Conservation (phyloP, 2,797 vertebrate genomes). For the Characodon lateralis region DNA sequence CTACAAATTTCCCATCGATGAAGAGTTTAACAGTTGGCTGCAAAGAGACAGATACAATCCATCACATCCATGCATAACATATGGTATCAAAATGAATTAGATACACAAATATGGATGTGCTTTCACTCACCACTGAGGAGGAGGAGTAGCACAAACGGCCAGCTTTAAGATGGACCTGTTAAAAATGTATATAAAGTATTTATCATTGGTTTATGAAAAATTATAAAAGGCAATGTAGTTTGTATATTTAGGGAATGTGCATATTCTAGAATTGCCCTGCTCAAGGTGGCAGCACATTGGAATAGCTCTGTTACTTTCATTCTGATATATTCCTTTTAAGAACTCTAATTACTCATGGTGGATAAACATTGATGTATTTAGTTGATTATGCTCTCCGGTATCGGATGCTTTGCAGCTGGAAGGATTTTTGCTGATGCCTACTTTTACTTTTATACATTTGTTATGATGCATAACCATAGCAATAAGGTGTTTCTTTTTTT, state of each 20-base stretch:
- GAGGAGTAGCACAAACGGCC: conserved; percentile 78
- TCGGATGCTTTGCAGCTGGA: too few relatives aligned
- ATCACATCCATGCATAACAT: neutral
- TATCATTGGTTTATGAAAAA: neutral
- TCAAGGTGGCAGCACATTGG: too few relatives aligned
- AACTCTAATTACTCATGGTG: too few relatives aligned
- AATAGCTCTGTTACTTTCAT: too few relatives aligned
- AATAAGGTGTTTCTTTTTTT: too few relatives aligned
- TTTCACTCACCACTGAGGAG: conserved; percentile 83
- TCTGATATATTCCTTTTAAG: too few relatives aligned
- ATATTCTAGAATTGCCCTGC: neutral
- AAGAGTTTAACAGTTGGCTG: conserved; percentile 95
- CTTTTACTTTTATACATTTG: too few relatives aligned
- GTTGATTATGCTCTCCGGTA: too few relatives aligned
- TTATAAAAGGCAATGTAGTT: neutral
- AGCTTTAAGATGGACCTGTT: conserved; percentile 76
- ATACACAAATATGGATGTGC: neutral
- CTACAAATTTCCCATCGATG: conserved; percentile 95
- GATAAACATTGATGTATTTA: too few relatives aligned
- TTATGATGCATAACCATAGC: too few relatives aligned
- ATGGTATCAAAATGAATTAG: neutral
- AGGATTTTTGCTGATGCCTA: too few relatives aligned
- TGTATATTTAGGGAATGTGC: neutral
- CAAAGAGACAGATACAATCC: conserved; percentile 1
- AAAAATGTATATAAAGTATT: conserved; percentile 19